phyloP scores from a whole-genome alignment of 92 coral and sea anemone genomes.

The Bergia sp. region DNA sequence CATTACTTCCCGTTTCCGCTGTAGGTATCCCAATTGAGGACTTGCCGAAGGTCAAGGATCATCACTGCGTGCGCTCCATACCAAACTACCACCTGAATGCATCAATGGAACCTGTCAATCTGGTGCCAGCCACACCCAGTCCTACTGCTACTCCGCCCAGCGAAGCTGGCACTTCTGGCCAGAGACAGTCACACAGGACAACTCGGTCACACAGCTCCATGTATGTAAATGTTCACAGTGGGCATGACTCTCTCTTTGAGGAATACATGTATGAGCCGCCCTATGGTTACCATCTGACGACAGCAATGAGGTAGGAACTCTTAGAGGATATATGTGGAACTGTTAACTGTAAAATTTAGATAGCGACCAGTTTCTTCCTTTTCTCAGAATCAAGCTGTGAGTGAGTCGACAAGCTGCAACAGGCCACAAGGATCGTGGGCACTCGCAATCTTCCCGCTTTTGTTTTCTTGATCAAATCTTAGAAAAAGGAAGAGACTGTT shows the following conservation, averaged over 20 bases:
- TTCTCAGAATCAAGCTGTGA: too few species aligned
- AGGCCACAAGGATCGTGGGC: too few species aligned
- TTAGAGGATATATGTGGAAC: background rate
- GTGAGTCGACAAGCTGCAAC: too few species aligned
- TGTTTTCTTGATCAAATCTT: too few species aligned
- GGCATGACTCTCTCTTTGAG: constrained; percentile 41
- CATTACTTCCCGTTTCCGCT: constrained; percentile 55
- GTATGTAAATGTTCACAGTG: constrained; percentile 61
- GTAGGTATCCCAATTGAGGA: constrained; percentile 76
- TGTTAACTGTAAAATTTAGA: too few species aligned
- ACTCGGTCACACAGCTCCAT: constrained; percentile 41
- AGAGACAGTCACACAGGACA: constrained; percentile 38
- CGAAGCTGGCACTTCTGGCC: constrained; percentile 30
- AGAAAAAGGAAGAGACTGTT: too few species aligned
- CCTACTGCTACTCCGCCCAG: constrained; percentile 64
- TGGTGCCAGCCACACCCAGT: constrained; percentile 71
- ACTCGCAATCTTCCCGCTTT: too few species aligned
- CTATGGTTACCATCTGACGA: constrained; percentile 21
- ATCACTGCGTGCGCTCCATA: constrained; percentile 88
- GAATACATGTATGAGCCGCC: constrained; percentile 8
- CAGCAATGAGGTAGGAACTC: constrained; percentile 48
- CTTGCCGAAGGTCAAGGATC: constrained; percentile 47
- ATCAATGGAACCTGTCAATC: constrained; percentile 86
- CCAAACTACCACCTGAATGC: constrained; percentile 78
- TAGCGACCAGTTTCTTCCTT: too few species aligned